phyloP scores from a whole-genome alignment of 2,797 vertebrate genomes.

The Margarornis squamiger region DNA sequence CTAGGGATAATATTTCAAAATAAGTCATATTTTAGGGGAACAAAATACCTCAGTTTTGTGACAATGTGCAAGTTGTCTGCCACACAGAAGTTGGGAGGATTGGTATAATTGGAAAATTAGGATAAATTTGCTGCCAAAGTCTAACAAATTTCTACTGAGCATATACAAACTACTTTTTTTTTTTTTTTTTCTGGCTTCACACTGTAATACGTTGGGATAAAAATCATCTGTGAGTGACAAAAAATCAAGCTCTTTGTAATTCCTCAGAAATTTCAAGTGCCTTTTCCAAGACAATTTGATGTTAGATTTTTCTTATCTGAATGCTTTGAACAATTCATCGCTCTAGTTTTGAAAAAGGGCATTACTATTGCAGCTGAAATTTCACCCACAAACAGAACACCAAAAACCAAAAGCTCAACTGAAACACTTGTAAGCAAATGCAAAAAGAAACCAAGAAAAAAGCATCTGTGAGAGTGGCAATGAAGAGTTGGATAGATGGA shows the following conservation, averaged over 20 bases:
- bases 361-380: not conserved
- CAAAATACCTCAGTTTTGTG: not conserved
- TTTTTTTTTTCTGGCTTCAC: not conserved
- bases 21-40: not conserved
- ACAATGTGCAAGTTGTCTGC: not conserved
- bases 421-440: not conserved
- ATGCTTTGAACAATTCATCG: not conserved
- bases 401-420: not conserved
- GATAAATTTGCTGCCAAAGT: not conserved
- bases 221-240: not conserved
- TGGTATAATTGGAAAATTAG: not conserved
- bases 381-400: not conserved
- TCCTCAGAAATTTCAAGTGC: not conserved
- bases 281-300: not conserved
- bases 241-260: not conserved
- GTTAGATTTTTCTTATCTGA: not conserved
- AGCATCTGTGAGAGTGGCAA: not conserved
- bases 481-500: not conserved
- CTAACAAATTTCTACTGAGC: not conserved
- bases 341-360: not conserved
- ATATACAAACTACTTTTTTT: not conserved
- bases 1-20: not conserved
- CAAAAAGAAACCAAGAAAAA: not conserved
- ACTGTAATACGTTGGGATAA: not conserved
- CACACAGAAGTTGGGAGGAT: not conserved